Conservation (phyloP, 2,797 vertebrate species). For the Schizopygopsis malacanthus region DNA sequence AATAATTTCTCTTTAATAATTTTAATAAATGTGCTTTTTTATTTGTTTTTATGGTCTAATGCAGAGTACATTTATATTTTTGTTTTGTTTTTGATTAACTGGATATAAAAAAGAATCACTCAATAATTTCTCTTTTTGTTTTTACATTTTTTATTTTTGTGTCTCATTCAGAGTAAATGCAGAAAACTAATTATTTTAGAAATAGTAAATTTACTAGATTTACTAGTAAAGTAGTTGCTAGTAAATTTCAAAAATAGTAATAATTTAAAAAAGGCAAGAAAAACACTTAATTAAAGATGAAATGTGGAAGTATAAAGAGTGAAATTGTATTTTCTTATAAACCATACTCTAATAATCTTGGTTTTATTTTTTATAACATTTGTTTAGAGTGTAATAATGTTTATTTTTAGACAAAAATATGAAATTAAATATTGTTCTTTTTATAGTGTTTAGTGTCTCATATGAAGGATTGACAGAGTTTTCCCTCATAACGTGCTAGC, state of each 20-base stretch:
- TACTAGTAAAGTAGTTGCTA: no score
- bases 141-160: neutral
- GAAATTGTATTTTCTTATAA: neutral
- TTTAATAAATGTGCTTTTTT: neutral
- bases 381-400: neutral
- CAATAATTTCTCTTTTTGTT: neutral
- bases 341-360: neutral
- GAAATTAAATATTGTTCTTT: neutral
- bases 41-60: neutral
- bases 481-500: neutral
- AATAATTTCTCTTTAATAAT: neutral
- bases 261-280: neutral
- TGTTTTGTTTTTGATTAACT: neutral
- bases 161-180: constrained; percentile 3
- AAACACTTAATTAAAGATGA: neutral
- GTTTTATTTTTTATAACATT: neutral
- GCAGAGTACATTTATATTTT: neutral
- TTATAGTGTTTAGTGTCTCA: neutral
- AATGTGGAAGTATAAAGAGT: neutral
- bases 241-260: neutral
- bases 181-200: no score
- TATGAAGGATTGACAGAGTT: neutral
- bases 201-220: neutral
- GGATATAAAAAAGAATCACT: no score
- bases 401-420: neutral